Conservation (phyloP, 2,113 vertebrate species). For the Poecilia latipinna region DNA sequence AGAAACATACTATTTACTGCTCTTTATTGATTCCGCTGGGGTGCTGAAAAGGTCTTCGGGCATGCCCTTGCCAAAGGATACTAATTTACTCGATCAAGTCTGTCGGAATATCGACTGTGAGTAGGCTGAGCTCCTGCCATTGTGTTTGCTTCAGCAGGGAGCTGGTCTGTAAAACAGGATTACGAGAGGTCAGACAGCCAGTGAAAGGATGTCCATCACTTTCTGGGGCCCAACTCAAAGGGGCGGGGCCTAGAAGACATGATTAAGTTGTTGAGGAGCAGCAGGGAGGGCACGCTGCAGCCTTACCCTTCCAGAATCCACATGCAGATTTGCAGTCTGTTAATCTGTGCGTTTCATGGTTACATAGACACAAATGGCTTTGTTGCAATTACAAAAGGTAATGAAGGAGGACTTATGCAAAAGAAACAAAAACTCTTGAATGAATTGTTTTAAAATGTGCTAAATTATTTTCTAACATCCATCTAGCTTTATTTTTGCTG, state of each 20-base stretch:
- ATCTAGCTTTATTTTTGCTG: not conserved
- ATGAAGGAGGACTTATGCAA: not conserved
- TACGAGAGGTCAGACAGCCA: conserved; percentile 97
- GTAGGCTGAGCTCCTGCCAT: conserved; percentile 93
- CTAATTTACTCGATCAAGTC: conserved; percentile 99
- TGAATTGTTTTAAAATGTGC: not conserved
- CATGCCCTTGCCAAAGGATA: conserved; percentile 95
- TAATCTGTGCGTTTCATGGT: conserved; percentile 58
- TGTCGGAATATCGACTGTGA: conserved; percentile 97
- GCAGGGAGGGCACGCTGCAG: conserved; percentile 64
- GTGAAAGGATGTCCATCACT: conserved; percentile 96
- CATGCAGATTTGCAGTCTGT: conserved; percentile 81
- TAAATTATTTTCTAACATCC: not conserved
- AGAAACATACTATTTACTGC: conserved; percentile 86
- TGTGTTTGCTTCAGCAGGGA: conserved; percentile 94
- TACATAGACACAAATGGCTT: conserved; percentile 25
- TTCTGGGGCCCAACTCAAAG: conserved; percentile 89
- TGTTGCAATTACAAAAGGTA: conserved; percentile 30
- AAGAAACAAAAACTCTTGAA: not conserved
- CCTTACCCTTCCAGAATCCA: conserved; percentile 73
- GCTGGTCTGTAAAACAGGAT: conserved; percentile 99
- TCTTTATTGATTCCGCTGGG: conserved; percentile 93
- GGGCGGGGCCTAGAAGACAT: conserved; percentile 84
- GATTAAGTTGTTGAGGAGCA: conserved; percentile 94
- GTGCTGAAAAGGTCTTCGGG: conserved; percentile 98